Base-by-base conservation (phyloP, 1,140 invertebrate genomes). In the Druon quercuslanigerum region DNA sequence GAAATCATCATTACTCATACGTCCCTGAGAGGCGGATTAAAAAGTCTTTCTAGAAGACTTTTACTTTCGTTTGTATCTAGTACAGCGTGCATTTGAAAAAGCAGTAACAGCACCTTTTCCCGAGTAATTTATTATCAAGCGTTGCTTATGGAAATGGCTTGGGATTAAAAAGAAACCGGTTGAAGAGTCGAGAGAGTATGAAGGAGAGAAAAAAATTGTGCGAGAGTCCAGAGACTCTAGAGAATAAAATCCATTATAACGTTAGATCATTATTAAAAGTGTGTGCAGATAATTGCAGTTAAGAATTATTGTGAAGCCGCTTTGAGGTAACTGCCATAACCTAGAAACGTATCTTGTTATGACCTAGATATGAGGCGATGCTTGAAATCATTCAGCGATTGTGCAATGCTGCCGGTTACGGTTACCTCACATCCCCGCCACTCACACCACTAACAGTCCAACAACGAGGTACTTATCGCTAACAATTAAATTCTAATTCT, bases 381-480 rank as follows among this genome's bases (percentile, higher is more conserved):
- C 91, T 92, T 92, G 91, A 92, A 92, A 92, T 92, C 90, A 91
- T 92, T 91, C 89, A 91, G 87, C 86, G 89, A 90, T 92, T 92
- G 91, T 91, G 91, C 88, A 92, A 92, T 86, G 84, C 86, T 81
- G 86, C 83, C 83, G 66, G 60, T 66, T 66, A 66, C 82, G 85
- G 90, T 91, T 91, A 91, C 90, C 89, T 91, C 89, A 91, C 88
- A 87, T 25, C 20, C 20, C 86, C 85, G 86, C 84, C 83, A 83
- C 85, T 84, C 84, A 75, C 85, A 82, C 86, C 82, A 78, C 84
- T 82, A 82, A 84, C 87, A 85, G 84, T 78, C 84, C 85, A 85
- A 83, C 86, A 81, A 86, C 81, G 85, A 84, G 84, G 86, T 84
- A 84, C 84, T 88, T 87, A 86, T 86, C 80, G 75, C 66, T 66